phyloP scores from a whole-genome alignment of 2,888 invertebrate genomes.

The Bombylius discolor region DNA sequence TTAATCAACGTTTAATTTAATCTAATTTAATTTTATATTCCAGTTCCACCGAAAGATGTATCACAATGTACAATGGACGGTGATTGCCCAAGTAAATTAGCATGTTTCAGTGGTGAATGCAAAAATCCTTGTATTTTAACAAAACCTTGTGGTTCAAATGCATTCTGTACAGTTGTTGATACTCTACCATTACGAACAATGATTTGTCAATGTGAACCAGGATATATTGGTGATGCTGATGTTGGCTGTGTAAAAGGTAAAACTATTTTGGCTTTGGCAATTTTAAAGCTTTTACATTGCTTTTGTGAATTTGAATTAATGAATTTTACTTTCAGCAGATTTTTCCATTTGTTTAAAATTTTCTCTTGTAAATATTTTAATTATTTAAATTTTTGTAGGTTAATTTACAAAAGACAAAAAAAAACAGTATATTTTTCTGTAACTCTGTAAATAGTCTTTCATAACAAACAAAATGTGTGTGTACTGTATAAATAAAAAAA shows the following conservation, averaged over 20 bases:
- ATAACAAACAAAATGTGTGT: too few species aligned
- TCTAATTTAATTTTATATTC: background rate
- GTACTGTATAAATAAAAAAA: too few species aligned
- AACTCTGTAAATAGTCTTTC: too few species aligned
- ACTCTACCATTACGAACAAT: slow-evolving; percentile 77
- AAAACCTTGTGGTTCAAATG: slow-evolving; percentile 65
- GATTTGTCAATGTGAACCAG: slow-evolving; percentile 73
- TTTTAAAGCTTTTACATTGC: background rate
- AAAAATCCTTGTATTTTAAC: slow-evolving; percentile 67
- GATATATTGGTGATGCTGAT: slow-evolving; percentile 75
- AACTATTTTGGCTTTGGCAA: slow-evolving; percentile 15
- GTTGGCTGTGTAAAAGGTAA: slow-evolving; percentile 69
- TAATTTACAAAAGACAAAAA: too few species aligned
- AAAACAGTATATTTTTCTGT: too few species aligned
- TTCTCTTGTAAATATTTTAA: slow-evolving; percentile 6
- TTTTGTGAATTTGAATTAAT: background rate
- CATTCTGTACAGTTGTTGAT: slow-evolving; percentile 72
- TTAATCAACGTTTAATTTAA: background rate
- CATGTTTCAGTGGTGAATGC: slow-evolving; percentile 68
- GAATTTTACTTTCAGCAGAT: slow-evolving; percentile 2
- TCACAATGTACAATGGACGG: slow-evolving; percentile 65
- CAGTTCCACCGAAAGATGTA: slow-evolving; percentile 40
- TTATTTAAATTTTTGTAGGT: too few species aligned
- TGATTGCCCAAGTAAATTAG: slow-evolving; percentile 73
- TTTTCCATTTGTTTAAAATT: background rate